Percentiles rank a stretch among this genome's conserved stretches.
phyloP scores from a whole-genome alignment of 2,888 invertebrate genomes.

The Cremastinae sp. region DNA sequence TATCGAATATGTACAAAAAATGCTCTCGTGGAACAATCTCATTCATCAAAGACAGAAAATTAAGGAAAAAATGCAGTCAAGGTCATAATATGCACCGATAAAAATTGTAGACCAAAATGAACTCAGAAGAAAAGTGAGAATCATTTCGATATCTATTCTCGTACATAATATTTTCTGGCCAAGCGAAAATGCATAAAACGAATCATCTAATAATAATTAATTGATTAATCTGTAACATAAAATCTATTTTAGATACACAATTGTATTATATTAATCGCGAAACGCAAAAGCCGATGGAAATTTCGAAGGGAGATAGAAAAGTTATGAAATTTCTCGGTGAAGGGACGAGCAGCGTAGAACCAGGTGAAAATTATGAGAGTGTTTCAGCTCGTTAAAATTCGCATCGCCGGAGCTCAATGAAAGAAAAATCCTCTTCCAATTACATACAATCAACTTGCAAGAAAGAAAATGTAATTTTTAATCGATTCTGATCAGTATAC shows the following conservation, averaged over 20 bases:
- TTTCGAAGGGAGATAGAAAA: neutral
- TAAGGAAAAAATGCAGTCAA: conserved; percentile 4
- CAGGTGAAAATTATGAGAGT: neutral
- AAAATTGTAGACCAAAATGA: neutral
- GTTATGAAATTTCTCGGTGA: conserved; percentile 9
- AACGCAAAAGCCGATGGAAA: conserved; percentile 15
- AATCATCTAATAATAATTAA: conserved; percentile 39
- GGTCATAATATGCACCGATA: neutral
- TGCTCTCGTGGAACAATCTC: conserved; percentile 43
- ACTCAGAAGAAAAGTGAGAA: conserved; percentile 7
- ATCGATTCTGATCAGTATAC: too few species aligned
- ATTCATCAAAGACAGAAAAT: neutral
- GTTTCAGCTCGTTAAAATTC: neutral
- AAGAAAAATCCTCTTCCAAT: too few species aligned
- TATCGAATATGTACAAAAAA: conserved; percentile 49
- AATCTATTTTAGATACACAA: conserved; percentile 62
- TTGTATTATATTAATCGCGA: conserved; percentile 52
- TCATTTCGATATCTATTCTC: conserved; percentile 36
- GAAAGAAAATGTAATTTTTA: too few species aligned
- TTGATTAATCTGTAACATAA: conserved; percentile 56
- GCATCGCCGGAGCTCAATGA: neutral
- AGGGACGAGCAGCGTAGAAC: conserved; percentile 23
- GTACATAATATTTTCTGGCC: conserved; percentile 50
- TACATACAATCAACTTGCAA: too few species aligned
- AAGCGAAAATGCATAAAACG: conserved; percentile 44